Conservation (phyloP, 1,140 invertebrate species). For the Drosophila truncata region DNA sequence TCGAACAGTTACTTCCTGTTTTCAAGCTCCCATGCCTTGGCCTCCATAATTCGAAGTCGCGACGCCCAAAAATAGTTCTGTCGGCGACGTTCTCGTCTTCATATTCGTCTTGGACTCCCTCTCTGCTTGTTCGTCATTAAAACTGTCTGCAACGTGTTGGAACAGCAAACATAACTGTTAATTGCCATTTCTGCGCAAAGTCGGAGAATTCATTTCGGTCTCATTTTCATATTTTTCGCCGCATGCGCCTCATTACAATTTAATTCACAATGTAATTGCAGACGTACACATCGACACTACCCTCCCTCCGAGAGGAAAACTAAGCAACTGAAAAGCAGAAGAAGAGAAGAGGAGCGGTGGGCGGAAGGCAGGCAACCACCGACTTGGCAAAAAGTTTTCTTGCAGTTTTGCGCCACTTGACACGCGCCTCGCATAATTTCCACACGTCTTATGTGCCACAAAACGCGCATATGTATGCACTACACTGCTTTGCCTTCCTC, state of each 20-base stretch:
- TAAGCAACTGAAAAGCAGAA: constrained; percentile 13
- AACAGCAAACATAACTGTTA: constrained; percentile 82
- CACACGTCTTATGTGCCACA: constrained; percentile 44
- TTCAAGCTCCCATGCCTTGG: background rate
- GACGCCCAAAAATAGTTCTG: constrained; percentile 69
- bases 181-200: constrained; percentile 70
- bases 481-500: background rate
- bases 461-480: constrained; percentile 42
- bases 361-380: constrained; percentile 10
- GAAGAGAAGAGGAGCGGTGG: background rate
- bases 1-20: constrained; percentile 52
- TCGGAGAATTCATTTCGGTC: constrained; percentile 30
- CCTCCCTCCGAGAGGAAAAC: background rate
- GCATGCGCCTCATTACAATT: constrained; percentile 83
- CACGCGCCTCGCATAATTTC: constrained; percentile 80
- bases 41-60: constrained; percentile 11
- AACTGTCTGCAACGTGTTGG: constrained; percentile 79
- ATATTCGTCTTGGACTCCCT: background rate
- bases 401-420: constrained; percentile 65
- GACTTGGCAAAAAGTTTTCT: constrained; percentile 61
- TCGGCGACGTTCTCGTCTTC: constrained; percentile 30
- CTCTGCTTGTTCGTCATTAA: constrained; percentile 58
- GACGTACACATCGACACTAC: constrained; percentile 21
- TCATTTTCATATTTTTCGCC: constrained; percentile 77
- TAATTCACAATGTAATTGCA: constrained; percentile 83